A percentile compares a stretch with the other conserved stretches of the same genome.
These are phyloP conservation scores for Hyperoplus lanceolatus DNA, from an alignment of 2,797 vertebrate genomes.

Conservation along the genomic window DNA sequence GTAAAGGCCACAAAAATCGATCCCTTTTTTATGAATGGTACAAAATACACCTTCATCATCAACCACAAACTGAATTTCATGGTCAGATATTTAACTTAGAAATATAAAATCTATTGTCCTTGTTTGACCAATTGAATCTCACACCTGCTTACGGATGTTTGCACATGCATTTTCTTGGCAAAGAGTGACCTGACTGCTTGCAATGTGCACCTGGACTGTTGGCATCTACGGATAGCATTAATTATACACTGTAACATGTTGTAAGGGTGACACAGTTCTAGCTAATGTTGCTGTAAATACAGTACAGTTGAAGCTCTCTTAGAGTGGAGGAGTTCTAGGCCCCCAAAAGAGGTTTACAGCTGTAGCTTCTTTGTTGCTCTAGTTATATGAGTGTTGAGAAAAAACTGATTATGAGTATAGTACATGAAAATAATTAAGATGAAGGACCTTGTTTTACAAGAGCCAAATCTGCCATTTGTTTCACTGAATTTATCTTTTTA, in stretches of 20 bases:
- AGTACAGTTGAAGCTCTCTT: not conserved
- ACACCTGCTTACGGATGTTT: not conserved
- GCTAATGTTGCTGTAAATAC: not conserved
- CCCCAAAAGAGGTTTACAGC: not conserved
- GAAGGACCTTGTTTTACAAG: not conserved
- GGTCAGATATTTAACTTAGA: not conserved
- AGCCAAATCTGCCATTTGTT: constrained; percentile 6
- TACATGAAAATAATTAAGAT: constrained; percentile 17
- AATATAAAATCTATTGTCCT: not conserved
- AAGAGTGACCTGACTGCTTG: not conserved
- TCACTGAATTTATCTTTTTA: constrained; percentile 3
- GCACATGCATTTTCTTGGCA: not conserved
- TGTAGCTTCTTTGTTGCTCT: not conserved
- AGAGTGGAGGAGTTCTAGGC: not conserved
- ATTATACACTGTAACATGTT: not conserved
- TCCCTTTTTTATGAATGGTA: not conserved
- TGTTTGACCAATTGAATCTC: not conserved
- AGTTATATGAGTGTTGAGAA: not conserved
- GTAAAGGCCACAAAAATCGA: not conserved
- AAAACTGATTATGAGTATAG: not conserved
- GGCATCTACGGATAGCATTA: not conserved
- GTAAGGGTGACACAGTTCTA: not conserved
- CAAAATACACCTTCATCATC: not conserved
- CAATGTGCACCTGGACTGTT: not conserved
- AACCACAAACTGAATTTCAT: not conserved